Conservation (phyloP, 2,888 invertebrate genomes). For the Beris chalybata region DNA sequence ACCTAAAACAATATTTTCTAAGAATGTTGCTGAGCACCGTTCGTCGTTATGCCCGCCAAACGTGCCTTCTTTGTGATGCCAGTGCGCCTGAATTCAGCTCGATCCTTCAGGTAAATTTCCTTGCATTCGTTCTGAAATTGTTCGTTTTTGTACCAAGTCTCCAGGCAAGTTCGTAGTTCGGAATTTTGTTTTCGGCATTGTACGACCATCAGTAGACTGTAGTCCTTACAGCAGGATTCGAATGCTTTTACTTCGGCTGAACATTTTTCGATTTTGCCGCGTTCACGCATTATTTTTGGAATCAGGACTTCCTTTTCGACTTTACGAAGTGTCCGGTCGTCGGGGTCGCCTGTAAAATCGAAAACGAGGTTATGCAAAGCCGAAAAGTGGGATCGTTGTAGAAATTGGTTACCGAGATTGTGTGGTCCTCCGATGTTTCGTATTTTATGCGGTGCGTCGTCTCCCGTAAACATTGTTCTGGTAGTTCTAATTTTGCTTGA, state of each 20-base stretch:
- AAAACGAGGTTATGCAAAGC: background rate
- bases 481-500: no score
- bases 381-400: background rate
- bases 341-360: conserved; percentile 49
- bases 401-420: conserved; percentile 17
- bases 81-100: conserved; percentile 79
- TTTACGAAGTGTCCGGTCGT: conserved; percentile 76
- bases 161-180: conserved; percentile 69
- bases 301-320: conserved; percentile 88
- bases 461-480: conserved; percentile 11
- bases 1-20: conserved; percentile 42
- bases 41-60: conserved; percentile 11
- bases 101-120: conserved; percentile 77
- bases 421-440: conserved; percentile 25
- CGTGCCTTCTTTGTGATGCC: conserved; percentile 67
- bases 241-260: conserved; percentile 69
- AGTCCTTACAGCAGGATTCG: conserved; percentile 71
- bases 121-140: conserved; percentile 73
- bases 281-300: conserved; percentile 85
- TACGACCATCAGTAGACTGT: conserved; percentile 69
- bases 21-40: background rate
- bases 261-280: conserved; percentile 80
- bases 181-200: conserved; percentile 75
- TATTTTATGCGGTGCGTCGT: conserved; percentile 16
- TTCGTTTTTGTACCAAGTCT: conserved; percentile 76